Evolutionary conservation across 2,113 vertebrate genomes (phyloP).

Genomic region (Meriones unguiculatus): DNA sequence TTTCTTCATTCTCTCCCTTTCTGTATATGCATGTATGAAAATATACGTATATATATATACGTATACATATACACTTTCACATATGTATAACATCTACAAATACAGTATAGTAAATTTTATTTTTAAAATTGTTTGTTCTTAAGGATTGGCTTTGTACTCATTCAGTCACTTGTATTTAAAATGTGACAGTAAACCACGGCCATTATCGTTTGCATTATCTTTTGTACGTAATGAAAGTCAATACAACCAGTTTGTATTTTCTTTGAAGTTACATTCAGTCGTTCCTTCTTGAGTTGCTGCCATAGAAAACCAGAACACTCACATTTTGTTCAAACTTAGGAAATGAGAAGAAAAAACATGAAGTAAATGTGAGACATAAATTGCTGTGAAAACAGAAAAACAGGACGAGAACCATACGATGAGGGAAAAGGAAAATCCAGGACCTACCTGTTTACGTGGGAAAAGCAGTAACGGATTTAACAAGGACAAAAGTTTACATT

Average conservation of each 20-base stretch:
- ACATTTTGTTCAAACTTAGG: conserved; percentile 63
- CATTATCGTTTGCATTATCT: conserved; percentile 40
- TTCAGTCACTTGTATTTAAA: not conserved
- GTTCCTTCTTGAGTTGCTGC: conserved; percentile 45
- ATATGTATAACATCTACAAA: not conserved
- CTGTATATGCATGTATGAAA: no score
- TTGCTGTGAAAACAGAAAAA: conserved; percentile 79
- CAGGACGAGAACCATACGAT: conserved; percentile 67
- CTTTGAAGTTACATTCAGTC: not conserved
- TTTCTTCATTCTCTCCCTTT: not conserved
- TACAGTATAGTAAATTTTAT: not conserved
- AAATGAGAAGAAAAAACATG: conserved; percentile 64
- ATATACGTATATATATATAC: no score
- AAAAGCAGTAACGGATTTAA: not conserved
- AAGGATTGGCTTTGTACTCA: not conserved
- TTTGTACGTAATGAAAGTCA: conserved; percentile 33
- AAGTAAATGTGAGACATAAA: conserved; percentile 81
- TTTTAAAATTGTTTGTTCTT: not conserved
- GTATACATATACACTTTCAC: not conserved
- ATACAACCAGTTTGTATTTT: not conserved
- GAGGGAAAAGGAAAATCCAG: conserved; percentile 76
- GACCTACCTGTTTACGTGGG: conserved; percentile 62
- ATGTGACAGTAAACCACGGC: not conserved
- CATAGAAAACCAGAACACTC: conserved; percentile 73
- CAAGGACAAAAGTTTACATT: conserved; percentile 15